phyloP scores from a whole-genome alignment of 2,113 vertebrate genomes.

The Apistogramma diplotaenia region DNA sequence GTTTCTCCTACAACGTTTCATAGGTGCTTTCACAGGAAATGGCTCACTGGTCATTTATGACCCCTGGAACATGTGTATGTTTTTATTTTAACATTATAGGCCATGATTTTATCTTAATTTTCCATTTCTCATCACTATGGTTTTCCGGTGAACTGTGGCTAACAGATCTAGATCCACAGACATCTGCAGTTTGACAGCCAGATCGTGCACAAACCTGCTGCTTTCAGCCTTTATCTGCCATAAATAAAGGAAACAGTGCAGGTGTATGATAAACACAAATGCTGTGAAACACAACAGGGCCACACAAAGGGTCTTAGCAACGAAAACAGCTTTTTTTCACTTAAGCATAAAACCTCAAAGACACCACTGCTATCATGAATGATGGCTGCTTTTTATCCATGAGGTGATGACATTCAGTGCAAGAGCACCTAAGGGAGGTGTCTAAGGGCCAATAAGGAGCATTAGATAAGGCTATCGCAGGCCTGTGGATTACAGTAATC shows the following conservation, averaged over 20 bases:
- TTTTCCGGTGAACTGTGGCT: too few relatives aligned
- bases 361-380: not conserved
- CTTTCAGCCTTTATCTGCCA: not conserved
- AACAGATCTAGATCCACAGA: too few relatives aligned
- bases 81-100: too few relatives aligned
- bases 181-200: too few relatives aligned
- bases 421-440: not conserved
- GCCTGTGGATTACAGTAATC: conserved; percentile 78
- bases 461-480: conserved; percentile 60
- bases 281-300: not conserved
- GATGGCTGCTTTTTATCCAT: not conserved
- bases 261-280: not conserved
- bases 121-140: too few relatives aligned
- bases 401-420: not conserved
- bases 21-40: too few relatives aligned
- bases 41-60: too few relatives aligned
- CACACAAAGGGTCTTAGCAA: not conserved
- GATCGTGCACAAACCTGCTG: not conserved
- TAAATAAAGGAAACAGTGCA: not conserved
- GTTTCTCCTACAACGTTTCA: too few relatives aligned
- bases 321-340: not conserved
- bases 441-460: conserved; percentile 49
- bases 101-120: too few relatives aligned
- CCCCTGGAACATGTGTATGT: too few relatives aligned
- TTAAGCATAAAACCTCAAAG: not conserved